Percentiles rank a stretch among this genome's conserved stretches.
These are phyloP conservation scores for Geodia barretti DNA, from an alignment of 37 sponge, comb jelly and placozoan genomes.

Conservation along the genomic window DNA sequence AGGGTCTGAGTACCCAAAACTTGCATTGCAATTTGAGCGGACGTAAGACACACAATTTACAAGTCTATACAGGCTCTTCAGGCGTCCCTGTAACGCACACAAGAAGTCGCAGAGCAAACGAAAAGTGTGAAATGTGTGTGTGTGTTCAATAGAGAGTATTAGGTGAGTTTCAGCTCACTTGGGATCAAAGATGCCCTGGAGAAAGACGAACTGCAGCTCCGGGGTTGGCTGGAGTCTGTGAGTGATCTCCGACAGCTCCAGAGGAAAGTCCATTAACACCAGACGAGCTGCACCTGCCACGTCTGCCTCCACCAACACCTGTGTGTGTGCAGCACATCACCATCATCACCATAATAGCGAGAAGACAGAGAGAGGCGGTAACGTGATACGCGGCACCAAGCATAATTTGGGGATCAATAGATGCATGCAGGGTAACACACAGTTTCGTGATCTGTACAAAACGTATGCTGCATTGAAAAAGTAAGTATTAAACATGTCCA, in stretches of 20 bases:
- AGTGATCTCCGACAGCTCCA: slow-evolving; percentile 57
- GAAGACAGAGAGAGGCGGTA: neutral
- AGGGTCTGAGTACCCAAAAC: no score
- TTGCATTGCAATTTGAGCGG: no score
- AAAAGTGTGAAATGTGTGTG: no score
- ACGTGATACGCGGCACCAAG: neutral
- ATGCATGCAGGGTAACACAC: no score
- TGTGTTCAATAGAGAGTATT: neutral
- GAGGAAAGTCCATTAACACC: slow-evolving; percentile 77
- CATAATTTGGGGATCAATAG: no score
- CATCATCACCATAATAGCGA: neutral
- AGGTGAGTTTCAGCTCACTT: slow-evolving; percentile 30
- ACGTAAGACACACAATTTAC: neutral
- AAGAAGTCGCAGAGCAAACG: no score
- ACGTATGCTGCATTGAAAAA: no score
- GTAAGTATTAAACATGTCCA: no score
- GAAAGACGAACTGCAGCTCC: slow-evolving; percentile 59
- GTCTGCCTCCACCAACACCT: slow-evolving; percentile 67
- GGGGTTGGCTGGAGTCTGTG: slow-evolving; percentile 44
- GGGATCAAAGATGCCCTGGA: slow-evolving; percentile 74
- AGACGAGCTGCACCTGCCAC: slow-evolving; percentile 67
- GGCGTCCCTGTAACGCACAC: no score
- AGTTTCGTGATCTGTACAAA: no score
- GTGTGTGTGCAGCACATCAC: neutral
- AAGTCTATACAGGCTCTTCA: neutral